Evolutionary conservation across 2,113 vertebrate species (phyloP), one percentile per base, ranked within the genome.

Genomic region (Mobula hypostoma): DNA sequence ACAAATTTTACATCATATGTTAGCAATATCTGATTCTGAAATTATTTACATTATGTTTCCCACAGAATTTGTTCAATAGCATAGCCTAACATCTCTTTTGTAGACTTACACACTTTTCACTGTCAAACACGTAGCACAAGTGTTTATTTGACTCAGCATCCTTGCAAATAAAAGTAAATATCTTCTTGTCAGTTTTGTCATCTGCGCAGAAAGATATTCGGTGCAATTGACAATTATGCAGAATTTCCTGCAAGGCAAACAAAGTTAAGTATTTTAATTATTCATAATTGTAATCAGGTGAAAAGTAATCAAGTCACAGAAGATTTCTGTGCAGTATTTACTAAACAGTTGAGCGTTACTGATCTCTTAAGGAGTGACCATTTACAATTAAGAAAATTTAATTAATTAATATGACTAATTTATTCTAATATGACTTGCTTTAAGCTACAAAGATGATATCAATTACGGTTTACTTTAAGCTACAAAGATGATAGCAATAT

Each of bases 81-180:
- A 8, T 58, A 15, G 14, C 5, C 29, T 17, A 0, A 32, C 0
- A 56, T 88, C 61, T 2, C 32, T 68, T 15, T 90, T 90, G 76
- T 66, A 95, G 96, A 97, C 98, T 98, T 99, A 99, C 99, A 98
- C 98, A 99, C 97, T 99, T 99, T 94, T 99, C 99, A 94, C 99
- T 99, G 97, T 99, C 99, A 96, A 99, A 99, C 94, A 99, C 99
- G 66, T 98, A 99, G 96, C 99, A 99, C 95, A 99, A 98, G 94
- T 99, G 99, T 95, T 99, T 99, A 95, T 99, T 99, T 87, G 98
- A 98, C 94, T 99, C 99, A 0, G 98, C 98, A 96, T 99, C 98
- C 97, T 99, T 99, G 97, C 99, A 99, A 97, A 99, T 99, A 95
- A 99, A 99, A 66, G 99, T 99, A 94, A 99, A 99, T 97, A 99